phyloP scores from a whole-genome alignment of 2,797 vertebrate species.

The Nothura maculosa region DNA sequence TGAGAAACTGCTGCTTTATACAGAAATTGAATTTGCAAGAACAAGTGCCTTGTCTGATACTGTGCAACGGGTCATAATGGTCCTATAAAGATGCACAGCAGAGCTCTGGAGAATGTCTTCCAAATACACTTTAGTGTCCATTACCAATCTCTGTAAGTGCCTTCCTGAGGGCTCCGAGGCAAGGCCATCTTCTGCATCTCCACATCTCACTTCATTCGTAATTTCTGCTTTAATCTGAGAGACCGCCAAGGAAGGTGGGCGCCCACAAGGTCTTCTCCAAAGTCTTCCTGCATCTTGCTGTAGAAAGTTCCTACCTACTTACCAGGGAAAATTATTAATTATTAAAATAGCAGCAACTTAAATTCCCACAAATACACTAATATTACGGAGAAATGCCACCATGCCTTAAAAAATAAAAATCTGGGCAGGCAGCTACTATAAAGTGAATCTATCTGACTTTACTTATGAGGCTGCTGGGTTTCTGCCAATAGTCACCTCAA shows the following conservation, averaged over 20 bases:
- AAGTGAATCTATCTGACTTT: not conserved
- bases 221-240: not conserved
- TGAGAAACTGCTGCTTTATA: not conserved
- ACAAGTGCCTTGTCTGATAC: not conserved
- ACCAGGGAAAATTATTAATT: conserved; percentile 24
- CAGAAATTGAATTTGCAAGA: not conserved
- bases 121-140: not conserved
- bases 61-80: not conserved
- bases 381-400: not conserved
- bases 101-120: not conserved
- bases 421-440: not conserved
- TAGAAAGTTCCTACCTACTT: not conserved
- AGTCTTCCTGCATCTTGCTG: not conserved
- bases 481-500: not conserved
- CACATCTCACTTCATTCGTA: not conserved
- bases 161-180: not conserved
- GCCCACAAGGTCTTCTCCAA: not conserved
- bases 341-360: conserved; percentile 42
- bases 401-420: not conserved
- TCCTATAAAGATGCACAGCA: not conserved
- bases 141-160: not conserved
- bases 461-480: not conserved
- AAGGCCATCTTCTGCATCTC: not conserved
- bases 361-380: not conserved
- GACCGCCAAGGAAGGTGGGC: not conserved